phyloP scores from a whole-genome alignment of 2,113 vertebrate species.

The Reinhardtius hippoglossoides region DNA sequence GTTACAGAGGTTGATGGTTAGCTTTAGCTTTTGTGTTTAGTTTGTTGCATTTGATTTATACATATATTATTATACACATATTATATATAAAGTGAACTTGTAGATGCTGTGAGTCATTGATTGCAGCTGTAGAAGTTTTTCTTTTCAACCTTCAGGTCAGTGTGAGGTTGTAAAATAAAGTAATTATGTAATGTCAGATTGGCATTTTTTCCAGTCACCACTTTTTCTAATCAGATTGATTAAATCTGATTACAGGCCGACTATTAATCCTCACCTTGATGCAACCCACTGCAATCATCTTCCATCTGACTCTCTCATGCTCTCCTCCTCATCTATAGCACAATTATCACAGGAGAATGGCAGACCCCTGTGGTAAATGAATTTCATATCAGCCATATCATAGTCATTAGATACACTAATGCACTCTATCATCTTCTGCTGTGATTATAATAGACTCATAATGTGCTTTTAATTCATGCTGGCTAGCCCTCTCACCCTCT shows the following conservation, averaged over 20 bases:
- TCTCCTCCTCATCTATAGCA: constrained; percentile 18
- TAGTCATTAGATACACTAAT: constrained; percentile 63
- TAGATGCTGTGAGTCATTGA: too few species aligned
- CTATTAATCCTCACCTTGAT: constrained; percentile 29
- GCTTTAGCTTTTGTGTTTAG: not conserved
- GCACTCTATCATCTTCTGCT: constrained; percentile 55
- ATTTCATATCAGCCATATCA: constrained; percentile 57
- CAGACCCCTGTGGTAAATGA: constrained; percentile 52
- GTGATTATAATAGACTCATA: constrained; percentile 52
- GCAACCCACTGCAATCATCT: constrained; percentile 7
- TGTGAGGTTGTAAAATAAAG: not conserved
- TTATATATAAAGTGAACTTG: too few species aligned
- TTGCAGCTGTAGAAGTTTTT: too few species aligned
- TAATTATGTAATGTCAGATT: not conserved
- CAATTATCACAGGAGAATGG: constrained; percentile 53
- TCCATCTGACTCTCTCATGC: not conserved
- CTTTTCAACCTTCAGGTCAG: not conserved
- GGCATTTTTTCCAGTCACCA: not conserved
- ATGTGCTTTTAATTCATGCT: constrained; percentile 50
- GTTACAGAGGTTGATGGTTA: not conserved
- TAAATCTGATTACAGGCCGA: constrained; percentile 17
- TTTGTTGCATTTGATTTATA: too few species aligned
- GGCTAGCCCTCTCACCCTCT: constrained; percentile 9
- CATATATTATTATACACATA: too few species aligned
- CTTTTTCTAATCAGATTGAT: constrained; percentile 36